Evolutionary conservation across 1,140 invertebrate genomes (phyloP).

Genomic region (Belonocnema kinseyi): DNA sequence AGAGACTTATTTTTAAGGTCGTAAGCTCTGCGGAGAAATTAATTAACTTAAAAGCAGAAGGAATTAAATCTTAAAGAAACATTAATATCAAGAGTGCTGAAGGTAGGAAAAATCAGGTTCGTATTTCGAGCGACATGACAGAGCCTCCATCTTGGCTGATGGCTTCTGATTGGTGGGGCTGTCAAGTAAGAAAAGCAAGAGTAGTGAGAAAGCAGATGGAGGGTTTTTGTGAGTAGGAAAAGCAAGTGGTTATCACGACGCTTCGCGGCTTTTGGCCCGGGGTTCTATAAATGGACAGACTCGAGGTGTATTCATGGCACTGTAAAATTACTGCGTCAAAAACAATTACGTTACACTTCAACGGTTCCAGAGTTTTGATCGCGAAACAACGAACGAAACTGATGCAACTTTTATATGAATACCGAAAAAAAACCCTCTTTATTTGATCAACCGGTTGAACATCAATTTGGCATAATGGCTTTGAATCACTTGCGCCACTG

Average conservation of each 20-base stretch:
- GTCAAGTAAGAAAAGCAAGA: conserved; percentile 48
- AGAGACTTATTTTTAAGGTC: no score
- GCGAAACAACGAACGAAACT: conserved; percentile 33
- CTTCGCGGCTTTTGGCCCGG: conserved; percentile 43
- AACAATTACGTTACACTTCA: conserved; percentile 73
- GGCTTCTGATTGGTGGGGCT: conserved; percentile 52
- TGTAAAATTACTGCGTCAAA: conserved; percentile 76
- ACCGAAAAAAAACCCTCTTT: no score
- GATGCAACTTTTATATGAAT: conserved; percentile 5
- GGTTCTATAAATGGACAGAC: conserved; percentile 47
- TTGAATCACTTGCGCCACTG: no score
- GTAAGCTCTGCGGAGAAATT: no score
- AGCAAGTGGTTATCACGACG: conserved; percentile 64
- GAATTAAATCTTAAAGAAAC: no score
- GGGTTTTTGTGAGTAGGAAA: conserved; percentile 56
- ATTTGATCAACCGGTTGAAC: no score
- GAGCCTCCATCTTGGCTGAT: conserved; percentile 55
- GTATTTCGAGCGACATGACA: conserved; percentile 1
- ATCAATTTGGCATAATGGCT: no score
- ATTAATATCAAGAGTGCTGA: background rate
- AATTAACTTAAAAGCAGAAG: no score
- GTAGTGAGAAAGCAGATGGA: conserved; percentile 47
- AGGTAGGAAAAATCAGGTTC: background rate
- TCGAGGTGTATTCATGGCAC: conserved; percentile 71
- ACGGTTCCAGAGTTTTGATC: conserved; percentile 55